These are phyloP conservation scores for Pemphigus obesinymphae DNA, from an alignment of 1,140 invertebrate species.

Conservation along the genomic window DNA sequence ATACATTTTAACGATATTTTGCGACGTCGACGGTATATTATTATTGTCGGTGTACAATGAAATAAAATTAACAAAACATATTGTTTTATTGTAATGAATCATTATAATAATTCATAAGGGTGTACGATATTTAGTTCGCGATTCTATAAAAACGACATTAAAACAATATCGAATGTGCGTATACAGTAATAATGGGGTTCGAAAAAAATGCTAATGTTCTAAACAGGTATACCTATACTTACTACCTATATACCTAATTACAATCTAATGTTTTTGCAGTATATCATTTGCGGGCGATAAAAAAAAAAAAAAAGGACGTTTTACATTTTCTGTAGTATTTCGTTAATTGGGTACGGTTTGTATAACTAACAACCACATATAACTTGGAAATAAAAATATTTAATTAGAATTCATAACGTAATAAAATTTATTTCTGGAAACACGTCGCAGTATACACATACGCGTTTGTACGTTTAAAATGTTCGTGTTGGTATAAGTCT, in stretches of 20 bases:
- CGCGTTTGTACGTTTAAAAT: too few relatives aligned
- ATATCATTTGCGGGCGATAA: background rate
- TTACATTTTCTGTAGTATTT: background rate
- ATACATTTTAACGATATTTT: too few relatives aligned
- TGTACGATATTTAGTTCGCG: background rate
- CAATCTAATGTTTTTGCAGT: background rate
- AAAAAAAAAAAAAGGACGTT: background rate
- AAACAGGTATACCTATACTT: too few relatives aligned
- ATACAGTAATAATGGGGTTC: background rate
- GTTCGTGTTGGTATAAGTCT: background rate
- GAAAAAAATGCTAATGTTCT: background rate
- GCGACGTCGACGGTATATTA: too few relatives aligned
- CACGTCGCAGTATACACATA: background rate
- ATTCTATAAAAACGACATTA: background rate
- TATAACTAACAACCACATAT: too few relatives aligned
- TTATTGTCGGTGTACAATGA: too few relatives aligned
- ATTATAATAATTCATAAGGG: too few relatives aligned
- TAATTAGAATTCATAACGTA: background rate
- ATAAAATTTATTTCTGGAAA: background rate
- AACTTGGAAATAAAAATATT: too few relatives aligned
- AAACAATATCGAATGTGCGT: background rate
- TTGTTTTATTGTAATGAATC: too few relatives aligned
- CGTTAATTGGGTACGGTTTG: background rate
- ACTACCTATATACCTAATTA: background rate
- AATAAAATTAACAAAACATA: too few relatives aligned